phyloP scores from a whole-genome alignment of 1,140 invertebrate genomes.

The Hestina assimilis region DNA sequence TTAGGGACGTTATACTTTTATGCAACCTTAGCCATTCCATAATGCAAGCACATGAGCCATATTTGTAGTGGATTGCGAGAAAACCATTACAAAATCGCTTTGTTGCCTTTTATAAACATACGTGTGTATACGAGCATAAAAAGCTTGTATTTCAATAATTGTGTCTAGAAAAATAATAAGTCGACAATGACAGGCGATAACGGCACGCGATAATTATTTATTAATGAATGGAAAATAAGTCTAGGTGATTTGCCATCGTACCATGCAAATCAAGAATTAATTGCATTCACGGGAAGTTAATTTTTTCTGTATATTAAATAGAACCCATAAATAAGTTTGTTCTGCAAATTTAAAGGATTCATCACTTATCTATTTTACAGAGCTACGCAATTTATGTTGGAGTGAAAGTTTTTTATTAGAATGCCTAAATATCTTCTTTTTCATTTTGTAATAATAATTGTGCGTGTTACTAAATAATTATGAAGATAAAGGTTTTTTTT shows the following conservation, averaged over 20 bases:
- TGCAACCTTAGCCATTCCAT: slow-evolving; percentile 28
- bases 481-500: no score
- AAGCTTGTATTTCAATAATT: slow-evolving; percentile 23
- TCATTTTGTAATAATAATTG: no score
- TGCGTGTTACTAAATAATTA: no score
- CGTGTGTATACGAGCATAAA: slow-evolving; percentile 19
- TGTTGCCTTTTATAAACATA: slow-evolving; percentile 17
- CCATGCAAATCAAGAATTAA: slow-evolving; percentile 33
- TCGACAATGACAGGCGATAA: slow-evolving; percentile 22
- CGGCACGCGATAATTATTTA: slow-evolving; percentile 39
- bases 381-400: no score
- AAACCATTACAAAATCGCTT: slow-evolving; percentile 13
- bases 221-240: slow-evolving; percentile 48
- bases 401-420: no score
- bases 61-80: slow-evolving; percentile 19
- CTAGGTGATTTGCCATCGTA: slow-evolving; percentile 32
- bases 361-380: no score
- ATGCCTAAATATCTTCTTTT: no score
- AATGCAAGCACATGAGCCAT: slow-evolving; percentile 12
- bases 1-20: slow-evolving; percentile 19
- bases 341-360: no score
- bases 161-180: slow-evolving; percentile 27
- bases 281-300: neutral
- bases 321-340: no score
- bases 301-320: neutral